These are phyloP conservation scores for Furnarius figulus DNA, from an alignment of 2,113 vertebrate species.

Conservation along the genomic window DNA sequence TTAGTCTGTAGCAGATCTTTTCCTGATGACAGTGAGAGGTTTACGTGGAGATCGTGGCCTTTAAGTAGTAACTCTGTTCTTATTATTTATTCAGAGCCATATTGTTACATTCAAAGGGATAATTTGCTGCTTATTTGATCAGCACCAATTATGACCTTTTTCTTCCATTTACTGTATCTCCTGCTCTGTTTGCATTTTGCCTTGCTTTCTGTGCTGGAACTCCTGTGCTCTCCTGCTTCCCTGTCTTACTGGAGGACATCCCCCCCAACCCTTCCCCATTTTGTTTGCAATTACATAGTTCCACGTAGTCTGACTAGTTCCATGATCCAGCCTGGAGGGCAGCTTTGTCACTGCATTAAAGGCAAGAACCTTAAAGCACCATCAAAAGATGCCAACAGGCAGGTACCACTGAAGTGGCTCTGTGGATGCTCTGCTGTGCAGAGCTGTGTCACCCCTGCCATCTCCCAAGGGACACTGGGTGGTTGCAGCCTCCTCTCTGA, in stretches of 20 bases:
- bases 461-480: neutral
- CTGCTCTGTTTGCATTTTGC: neutral
- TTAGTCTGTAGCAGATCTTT: neutral
- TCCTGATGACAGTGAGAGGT: neutral
- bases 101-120: neutral
- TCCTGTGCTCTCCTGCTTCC: neutral
- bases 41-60: neutral
- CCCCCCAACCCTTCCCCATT: neutral
- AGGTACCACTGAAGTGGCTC: neutral
- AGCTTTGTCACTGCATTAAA: neutral
- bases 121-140: neutral
- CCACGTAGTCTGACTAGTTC: neutral
- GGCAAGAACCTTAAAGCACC: neutral
- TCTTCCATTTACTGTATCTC: neutral
- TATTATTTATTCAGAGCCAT: neutral
- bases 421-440: neutral
- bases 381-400: neutral
- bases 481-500: neutral
- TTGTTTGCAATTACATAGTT: neutral
- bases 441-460: neutral
- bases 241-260: neutral
- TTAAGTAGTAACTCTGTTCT: neutral
- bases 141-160: neutral
- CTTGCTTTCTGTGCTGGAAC: neutral
- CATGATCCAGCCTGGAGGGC: neutral